Conservation (phyloP, 1,140 invertebrate genomes). For the Zaprionus nigranus region DNA sequence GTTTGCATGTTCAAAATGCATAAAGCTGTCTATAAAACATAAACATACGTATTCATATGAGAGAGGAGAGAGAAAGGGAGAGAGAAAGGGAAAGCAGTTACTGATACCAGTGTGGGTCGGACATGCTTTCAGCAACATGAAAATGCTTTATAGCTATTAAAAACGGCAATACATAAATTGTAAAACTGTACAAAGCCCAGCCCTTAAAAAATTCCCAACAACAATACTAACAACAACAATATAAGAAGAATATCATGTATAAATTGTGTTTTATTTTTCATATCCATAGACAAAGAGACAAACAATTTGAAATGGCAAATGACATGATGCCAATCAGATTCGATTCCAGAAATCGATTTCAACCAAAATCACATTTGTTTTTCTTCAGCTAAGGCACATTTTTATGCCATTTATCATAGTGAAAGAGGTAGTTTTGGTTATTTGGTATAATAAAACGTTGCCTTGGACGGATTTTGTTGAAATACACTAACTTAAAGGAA, state of each 20-base stretch:
- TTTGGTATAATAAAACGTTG: neutral
- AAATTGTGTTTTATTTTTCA: slow-evolving; percentile 23
- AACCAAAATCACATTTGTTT: slow-evolving; percentile 4
- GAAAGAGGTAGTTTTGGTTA: neutral
- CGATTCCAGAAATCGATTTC: slow-evolving; percentile 48
- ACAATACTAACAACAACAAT: slow-evolving; percentile 10
- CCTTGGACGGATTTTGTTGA: neutral
- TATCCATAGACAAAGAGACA: slow-evolving; percentile 22
- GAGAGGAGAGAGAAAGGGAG: neutral
- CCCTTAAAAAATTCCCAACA: slow-evolving; percentile 28
- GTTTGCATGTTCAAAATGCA: slow-evolving; percentile 74
- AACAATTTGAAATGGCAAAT: slow-evolving; percentile 40
- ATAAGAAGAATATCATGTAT: slow-evolving; percentile 24
- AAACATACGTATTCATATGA: slow-evolving; percentile 16
- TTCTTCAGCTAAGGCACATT: neutral
- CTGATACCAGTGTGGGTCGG: slow-evolving; percentile 10
- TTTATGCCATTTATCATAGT: neutral
- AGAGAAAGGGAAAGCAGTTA: slow-evolving; percentile 16
- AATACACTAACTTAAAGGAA: neutral
- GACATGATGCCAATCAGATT: slow-evolving; percentile 38
- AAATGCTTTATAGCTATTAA: slow-evolving; percentile 81
- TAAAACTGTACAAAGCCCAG: slow-evolving; percentile 42
- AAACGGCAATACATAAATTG: slow-evolving; percentile 75
- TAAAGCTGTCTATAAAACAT: slow-evolving; percentile 53
- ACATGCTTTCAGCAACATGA: slow-evolving; percentile 73